These are phyloP conservation scores for Ferrisia virgata DNA, from an alignment of 2,888 invertebrate species.

Conservation along the genomic window DNA sequence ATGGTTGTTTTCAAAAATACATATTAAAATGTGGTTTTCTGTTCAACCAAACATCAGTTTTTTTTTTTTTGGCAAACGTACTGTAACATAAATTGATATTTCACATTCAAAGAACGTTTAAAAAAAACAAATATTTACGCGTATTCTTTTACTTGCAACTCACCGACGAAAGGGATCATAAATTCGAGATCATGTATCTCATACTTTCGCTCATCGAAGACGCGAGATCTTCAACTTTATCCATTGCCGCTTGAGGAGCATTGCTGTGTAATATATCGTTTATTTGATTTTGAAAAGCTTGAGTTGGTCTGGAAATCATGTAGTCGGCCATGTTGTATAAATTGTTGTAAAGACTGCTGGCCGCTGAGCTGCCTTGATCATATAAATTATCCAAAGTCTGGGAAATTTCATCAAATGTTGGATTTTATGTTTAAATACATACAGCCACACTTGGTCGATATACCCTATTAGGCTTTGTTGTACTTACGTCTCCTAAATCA, in stretches of 20 bases:
- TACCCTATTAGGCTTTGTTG: too few species aligned
- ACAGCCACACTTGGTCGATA: too few species aligned
- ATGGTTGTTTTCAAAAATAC: too few species aligned
- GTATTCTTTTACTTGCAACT: neutral
- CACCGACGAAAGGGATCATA: neutral
- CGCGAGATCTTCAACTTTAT: neutral
- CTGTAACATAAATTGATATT: neutral
- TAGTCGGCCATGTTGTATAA: conserved; percentile 2
- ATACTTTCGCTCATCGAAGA: neutral
- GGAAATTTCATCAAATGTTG: neutral
- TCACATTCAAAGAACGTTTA: neutral
- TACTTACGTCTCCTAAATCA: neutral
- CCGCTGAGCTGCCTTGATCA: neutral
- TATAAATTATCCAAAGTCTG: neutral
- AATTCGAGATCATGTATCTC: neutral
- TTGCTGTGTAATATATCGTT: neutral
- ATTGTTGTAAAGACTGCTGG: neutral
- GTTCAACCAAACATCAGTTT: too few species aligned
- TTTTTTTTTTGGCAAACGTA: too few species aligned
- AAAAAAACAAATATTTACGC: neutral
- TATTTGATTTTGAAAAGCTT: neutral
- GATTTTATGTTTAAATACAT: too few species aligned
- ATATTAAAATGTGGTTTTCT: too few species aligned
- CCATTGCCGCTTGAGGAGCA: neutral
- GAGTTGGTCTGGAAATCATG: neutral